Evolutionary conservation across 1,140 invertebrate species (phyloP), one percentile per base, ranked within the genome.

Genomic region (Eriosoma lanigerum): DNA sequence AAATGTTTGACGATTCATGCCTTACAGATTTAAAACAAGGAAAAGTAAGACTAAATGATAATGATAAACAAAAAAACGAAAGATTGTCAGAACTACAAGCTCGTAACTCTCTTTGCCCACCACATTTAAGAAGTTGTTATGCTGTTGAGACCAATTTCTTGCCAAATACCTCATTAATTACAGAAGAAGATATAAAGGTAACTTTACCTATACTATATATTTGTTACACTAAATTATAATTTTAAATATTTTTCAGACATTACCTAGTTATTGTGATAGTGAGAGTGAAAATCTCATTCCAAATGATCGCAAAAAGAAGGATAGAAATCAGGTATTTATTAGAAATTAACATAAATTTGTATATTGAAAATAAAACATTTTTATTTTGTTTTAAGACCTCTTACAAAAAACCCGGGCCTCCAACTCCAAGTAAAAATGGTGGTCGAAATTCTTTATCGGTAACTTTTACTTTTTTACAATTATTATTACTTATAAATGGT

Each of bases 51-150:
- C 26, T 54, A 15, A 26, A 46, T 38, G 76, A 81, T 73, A 50
- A 73, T 26, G 32, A 68, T 60, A 66, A 78, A 52, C 62, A 44
- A 58, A 80, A 0, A 21, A 62, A 75, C 10, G 82, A 83, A 70
- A 85, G 92, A 78, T 83, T 93, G 17, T 90, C 89, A 8, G 93
- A 95, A 84, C 87, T 97, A 21, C 90, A 92, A 84, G 89, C 91
- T 84, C 87, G 96, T 38, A 97, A 97, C 86, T 94, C 95, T 0
- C 86, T 96, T 70, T 92, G 92, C 82, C 92, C 91, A 24, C 93
- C 94, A 8, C 96, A 97, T 85, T 86, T 97, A 72, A 94, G 93
- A 86, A 94, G 93, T 82, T 92, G 93, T 0, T 97, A 97, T 87
- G 93, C 95, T 0, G 92, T 92, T 1, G 95, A 95, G 88, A 92